Percentiles rank a stretch among this genome's conserved stretches.
Evolutionary conservation across 2,888 invertebrate species (phyloP).

Genomic region (Heliconius ethilla): DNA sequence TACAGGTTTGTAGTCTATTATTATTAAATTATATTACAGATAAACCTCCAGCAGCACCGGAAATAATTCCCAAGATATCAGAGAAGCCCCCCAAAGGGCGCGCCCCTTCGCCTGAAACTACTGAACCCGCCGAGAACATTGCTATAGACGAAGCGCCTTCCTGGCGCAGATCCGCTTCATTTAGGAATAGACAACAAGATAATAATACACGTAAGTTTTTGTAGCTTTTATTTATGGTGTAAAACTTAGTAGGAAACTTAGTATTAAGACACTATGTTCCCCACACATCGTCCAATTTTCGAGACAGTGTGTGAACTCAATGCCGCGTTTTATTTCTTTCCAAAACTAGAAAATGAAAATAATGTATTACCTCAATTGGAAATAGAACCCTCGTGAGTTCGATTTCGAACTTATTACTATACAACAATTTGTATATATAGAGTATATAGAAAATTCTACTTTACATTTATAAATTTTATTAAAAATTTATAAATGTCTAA

Average conservation of each 20-base stretch:
- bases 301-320: too few species aligned
- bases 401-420: too few species aligned
- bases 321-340: too few species aligned
- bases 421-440: too few species aligned
- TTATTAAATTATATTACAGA: constrained; percentile 53
- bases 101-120: constrained; percentile 66
- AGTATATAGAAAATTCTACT: not conserved
- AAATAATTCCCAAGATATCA: constrained; percentile 70
- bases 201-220: constrained; percentile 59
- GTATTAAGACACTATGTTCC: not conserved
- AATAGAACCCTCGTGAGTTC: too few species aligned
- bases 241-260: too few species aligned
- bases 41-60: constrained; percentile 62
- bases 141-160: constrained; percentile 67
- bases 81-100: constrained; percentile 74
- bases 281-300: too few species aligned
- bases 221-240: not conserved
- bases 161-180: constrained; percentile 73
- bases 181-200: constrained; percentile 66
- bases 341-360: too few species aligned
- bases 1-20: not conserved
- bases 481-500: too few species aligned
- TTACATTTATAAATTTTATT: not conserved
- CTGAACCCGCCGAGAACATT: constrained; percentile 53
- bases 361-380: too few species aligned